A percentile compares a stretch with the other conserved stretches of the same genome.
phyloP scores from a whole-genome alignment of 37 sponge, comb jelly and placozoan species.

The Dysidea cf. avara region DNA sequence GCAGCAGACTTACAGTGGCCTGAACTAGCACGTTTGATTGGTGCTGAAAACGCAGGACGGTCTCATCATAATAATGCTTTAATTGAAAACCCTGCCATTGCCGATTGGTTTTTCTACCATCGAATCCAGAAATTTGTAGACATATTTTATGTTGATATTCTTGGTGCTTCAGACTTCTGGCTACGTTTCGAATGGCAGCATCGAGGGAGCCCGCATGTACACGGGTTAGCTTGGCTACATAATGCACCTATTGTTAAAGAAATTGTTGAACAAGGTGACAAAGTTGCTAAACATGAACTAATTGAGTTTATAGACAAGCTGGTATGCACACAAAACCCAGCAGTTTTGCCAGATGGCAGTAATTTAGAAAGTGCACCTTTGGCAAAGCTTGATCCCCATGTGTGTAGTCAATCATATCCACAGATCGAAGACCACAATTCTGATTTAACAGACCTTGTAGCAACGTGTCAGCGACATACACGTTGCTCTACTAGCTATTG shows the following conservation, averaged over 20 bases:
- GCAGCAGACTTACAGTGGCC: slow-evolving; percentile 67
- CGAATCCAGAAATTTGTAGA: slow-evolving; percentile 22
- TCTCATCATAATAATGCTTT: slow-evolving; percentile 15
- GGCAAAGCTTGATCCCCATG: slow-evolving; percentile 1
- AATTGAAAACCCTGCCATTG: slow-evolving; percentile 22
- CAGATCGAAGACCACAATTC: slow-evolving; percentile 18
- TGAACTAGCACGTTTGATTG: slow-evolving; percentile 35
- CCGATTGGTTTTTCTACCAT: slow-evolving; percentile 37
- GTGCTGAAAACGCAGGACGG: slow-evolving; percentile 14
- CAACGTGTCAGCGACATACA: slow-evolving; percentile 50
- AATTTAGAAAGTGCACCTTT: slow-evolving; percentile 8
- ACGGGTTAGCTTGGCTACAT: slow-evolving; percentile 40
- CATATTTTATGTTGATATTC: slow-evolving; percentile 24
- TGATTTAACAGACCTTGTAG: slow-evolving; percentile 24
- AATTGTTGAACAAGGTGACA: not conserved
- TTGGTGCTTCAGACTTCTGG: slow-evolving; percentile 48
- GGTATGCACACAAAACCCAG: slow-evolving; percentile 24
- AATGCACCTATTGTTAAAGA: slow-evolving; percentile 42
- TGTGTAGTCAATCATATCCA: slow-evolving; percentile 18
- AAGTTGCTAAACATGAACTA: slow-evolving; percentile 3
- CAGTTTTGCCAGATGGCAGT: slow-evolving; percentile 26
- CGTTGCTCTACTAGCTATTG: slow-evolving; percentile 34
- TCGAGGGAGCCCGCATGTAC: slow-evolving; percentile 46
- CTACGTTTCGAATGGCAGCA: too few species aligned
- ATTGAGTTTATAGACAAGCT: slow-evolving; percentile 23